phyloP scores from a whole-genome alignment of 2,888 invertebrate genomes.

The Xylota segnis region DNA sequence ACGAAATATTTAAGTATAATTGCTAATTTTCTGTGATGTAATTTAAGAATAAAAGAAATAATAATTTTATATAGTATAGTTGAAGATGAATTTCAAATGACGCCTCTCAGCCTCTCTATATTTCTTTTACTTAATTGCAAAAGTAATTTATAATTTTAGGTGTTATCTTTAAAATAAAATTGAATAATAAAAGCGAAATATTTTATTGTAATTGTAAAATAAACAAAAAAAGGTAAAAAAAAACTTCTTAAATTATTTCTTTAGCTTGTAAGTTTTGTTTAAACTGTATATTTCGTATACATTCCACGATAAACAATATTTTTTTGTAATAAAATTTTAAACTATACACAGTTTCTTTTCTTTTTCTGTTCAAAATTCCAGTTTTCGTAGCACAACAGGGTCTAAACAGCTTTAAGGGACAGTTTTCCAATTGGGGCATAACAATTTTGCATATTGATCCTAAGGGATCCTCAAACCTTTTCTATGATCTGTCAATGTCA shows the following conservation, averaged over 20 bases:
- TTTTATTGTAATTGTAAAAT: conserved; percentile 41
- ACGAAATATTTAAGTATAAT: conserved; percentile 58
- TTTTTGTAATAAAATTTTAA: conserved; percentile 61
- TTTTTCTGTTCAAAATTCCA: no score
- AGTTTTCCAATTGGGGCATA: no score
- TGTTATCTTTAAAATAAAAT: conserved; percentile 7
- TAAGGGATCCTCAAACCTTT: no score
- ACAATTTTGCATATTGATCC: no score
- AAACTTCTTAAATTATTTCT: conserved; percentile 70
- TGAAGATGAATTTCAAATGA: conserved; percentile 33
- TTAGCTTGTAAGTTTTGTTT: conserved; percentile 49
- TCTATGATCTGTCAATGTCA: no score
- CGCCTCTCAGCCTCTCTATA: not conserved
- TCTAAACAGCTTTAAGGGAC: no score
- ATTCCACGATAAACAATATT: conserved; percentile 39
- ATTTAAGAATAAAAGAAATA: conserved; percentile 64
- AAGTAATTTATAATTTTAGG: conserved; percentile 13
- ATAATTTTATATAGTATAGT: conserved; percentile 12
- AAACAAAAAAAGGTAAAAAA: not conserved
- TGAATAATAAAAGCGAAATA: conserved; percentile 7
- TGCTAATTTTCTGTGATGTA: conserved; percentile 74
- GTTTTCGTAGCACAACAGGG: no score
- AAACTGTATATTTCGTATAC: conserved; percentile 27
- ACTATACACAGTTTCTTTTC: not conserved
- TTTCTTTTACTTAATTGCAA: conserved; percentile 22